Conservation (phyloP, 23 tunicate species). For the Aplidium turbinatum region DNA sequence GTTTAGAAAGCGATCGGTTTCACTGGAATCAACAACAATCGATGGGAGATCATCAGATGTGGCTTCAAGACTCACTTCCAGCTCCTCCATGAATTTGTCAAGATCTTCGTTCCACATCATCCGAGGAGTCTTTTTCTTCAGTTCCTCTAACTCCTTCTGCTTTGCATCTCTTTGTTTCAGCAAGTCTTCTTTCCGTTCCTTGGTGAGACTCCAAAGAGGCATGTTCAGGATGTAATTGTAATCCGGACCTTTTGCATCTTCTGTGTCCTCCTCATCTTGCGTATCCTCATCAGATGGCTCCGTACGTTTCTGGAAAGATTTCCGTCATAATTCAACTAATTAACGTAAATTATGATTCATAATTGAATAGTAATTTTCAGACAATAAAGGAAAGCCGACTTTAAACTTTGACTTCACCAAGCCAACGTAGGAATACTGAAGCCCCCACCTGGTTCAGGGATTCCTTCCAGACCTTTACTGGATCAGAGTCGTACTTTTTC, state of each 20-base stretch:
- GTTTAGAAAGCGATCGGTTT: too few species aligned
- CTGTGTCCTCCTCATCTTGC: constrained; percentile 52
- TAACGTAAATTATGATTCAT: too few species aligned
- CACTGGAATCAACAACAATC: too few species aligned
- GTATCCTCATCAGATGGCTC: constrained; percentile 38
- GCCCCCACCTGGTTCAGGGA: constrained; percentile 21
- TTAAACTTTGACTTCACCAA: too few species aligned
- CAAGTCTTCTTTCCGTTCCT: constrained; percentile 82
- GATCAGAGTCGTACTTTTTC: constrained; percentile 89
- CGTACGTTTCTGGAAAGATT: background rate
- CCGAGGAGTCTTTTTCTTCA: constrained; percentile 68
- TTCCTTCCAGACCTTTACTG: constrained; percentile 90
- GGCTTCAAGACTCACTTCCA: constrained; percentile 82
- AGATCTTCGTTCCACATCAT: constrained; percentile 81
- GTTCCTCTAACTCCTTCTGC: constrained; percentile 65
- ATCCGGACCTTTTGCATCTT: constrained; percentile 67
- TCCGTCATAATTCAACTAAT: background rate
- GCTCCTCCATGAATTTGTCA: constrained; percentile 71
- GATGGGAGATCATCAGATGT: too few species aligned
- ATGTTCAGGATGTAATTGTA: constrained; percentile 90
- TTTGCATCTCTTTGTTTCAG: constrained; percentile 89
- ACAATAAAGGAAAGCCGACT: too few species aligned
- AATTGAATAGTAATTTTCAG: too few species aligned
- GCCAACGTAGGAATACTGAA: too few species aligned
- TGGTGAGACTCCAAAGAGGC: constrained; percentile 93